These are phyloP conservation scores for Cochlearius cochlearius DNA, from an alignment of 2,113 vertebrate species.

Conservation along the genomic window DNA sequence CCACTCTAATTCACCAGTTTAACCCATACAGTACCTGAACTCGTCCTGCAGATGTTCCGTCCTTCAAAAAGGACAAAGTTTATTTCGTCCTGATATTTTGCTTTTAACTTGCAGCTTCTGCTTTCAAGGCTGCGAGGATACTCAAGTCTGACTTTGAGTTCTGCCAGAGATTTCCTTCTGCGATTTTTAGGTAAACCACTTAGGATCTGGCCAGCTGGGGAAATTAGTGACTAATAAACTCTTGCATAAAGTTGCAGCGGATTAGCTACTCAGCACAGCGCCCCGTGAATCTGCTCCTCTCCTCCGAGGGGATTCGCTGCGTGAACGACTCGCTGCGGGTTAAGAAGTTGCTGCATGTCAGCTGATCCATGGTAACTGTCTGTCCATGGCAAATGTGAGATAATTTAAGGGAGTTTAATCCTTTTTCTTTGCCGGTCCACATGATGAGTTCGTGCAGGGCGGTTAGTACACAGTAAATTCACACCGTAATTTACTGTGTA, in stretches of 20 bases:
- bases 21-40: neutral
- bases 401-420: slow-evolving; percentile 59
- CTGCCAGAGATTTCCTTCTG: neutral
- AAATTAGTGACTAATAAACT: slow-evolving; percentile 2
- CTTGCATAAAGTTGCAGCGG: neutral
- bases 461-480: slow-evolving; percentile 52
- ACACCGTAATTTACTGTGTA: slow-evolving; percentile 52
- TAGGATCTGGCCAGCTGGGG: neutral
- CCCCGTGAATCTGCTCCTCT: neutral
- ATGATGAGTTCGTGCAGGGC: slow-evolving; percentile 11
- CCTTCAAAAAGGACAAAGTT: neutral
- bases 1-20: neutral
- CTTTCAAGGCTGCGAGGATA: neutral
- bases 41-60: neutral
- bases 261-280: neutral
- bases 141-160: neutral
- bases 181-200: neutral
- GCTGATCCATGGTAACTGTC: slow-evolving; percentile 34
- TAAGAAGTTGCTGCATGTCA: neutral
- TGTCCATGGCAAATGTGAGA: slow-evolving; percentile 48
- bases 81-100: neutral
- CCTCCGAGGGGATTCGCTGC: rapidly evolving
- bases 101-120: neutral
- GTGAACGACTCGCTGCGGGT: rapidly evolving
- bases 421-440: slow-evolving; percentile 47